A percentile compares a stretch with the other conserved stretches of the same genome.
These are phyloP conservation scores for Xylota sylvarum DNA, from an alignment of 2,888 invertebrate genomes.

Conservation along the genomic window DNA sequence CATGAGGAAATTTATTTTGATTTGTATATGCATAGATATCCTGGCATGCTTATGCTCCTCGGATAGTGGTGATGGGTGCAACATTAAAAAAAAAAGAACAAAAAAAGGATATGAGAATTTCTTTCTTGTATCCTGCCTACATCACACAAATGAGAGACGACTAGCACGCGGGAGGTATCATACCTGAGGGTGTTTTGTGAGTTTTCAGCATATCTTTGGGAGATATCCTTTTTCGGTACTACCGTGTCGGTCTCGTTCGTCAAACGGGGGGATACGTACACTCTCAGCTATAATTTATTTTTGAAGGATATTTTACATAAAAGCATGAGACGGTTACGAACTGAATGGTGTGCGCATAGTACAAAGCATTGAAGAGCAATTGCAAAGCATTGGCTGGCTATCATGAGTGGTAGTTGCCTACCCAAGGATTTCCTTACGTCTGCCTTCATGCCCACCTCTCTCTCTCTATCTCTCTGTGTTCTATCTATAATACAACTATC, in stretches of 20 bases:
- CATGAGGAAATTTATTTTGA: constrained; percentile 74
- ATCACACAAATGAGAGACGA: constrained; percentile 28
- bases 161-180: background rate
- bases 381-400: constrained; percentile 10
- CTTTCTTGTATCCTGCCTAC: constrained; percentile 25
- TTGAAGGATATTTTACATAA: constrained; percentile 48
- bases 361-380: constrained; percentile 22
- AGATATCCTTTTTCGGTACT: background rate
- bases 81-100: constrained; percentile 37
- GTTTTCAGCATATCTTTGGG: background rate
- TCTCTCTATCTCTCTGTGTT: background rate
- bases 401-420: background rate
- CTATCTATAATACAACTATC: constrained; percentile 46
- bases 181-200: constrained; percentile 14
- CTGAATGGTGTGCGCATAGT: background rate
- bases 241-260: background rate
- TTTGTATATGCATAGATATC: constrained; percentile 68
- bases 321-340: background rate
- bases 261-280: constrained; percentile 1
- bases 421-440: constrained; percentile 12
- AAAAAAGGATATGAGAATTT: constrained; percentile 48
- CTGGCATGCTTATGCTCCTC: constrained; percentile 20
- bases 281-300: constrained; percentile 35
- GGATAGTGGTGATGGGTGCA: constrained; percentile 32
- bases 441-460: background rate